Base-by-base conservation (phyloP, 2,888 invertebrate genomes). In the Noctua janthe region DNA sequence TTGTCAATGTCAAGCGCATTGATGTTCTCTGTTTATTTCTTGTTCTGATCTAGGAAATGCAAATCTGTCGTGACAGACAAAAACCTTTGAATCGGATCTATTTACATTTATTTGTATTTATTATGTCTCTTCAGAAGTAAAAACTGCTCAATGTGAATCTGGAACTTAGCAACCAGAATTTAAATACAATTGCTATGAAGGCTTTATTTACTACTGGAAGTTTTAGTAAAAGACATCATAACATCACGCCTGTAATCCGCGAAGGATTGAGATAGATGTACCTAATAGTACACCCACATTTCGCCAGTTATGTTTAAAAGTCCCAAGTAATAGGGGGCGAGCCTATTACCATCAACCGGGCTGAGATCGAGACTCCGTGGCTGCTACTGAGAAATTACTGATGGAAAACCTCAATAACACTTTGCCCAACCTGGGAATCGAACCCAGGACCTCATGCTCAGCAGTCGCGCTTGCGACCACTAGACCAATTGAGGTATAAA, bases 11-110 rank as follows among this genome's bases (percentile, higher is more conserved):
- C 72, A 71, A 69, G 11, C 47, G 62, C 59, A 72, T 43, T 62
- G 76, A 67, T 29, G 54, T 77, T 71, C 71, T 73, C 66, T 10
- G 35, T 80, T 79, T 66, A 56, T 56, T 80, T 71, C 47, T 75
- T 84, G 62, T 84, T 67, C n/a, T 47, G 4, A 66, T 17, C 1
- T 23, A 87, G 80, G 85, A 86, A 86, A 87, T 86, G 67, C 35
- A 84, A 76, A 86, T 80, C 74, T 74, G 43, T 51, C 71, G 39
- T 67, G 8, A n/a, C 10, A 5, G 39, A 73, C n/a, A 80, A 86
- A 84, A 84, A 77, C 56, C 2, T 59, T 75, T 71, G 67, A 84
- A 80, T 73, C 29, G 59, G 49, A 71, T 67, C 80, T 87, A 84
- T 80, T 75, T 69, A 80, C 29, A 69, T 80, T 75, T 75, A n/a